Evolutionary conservation across 2,888 invertebrate species (phyloP).

Genomic region (Tipula confusa): DNA sequence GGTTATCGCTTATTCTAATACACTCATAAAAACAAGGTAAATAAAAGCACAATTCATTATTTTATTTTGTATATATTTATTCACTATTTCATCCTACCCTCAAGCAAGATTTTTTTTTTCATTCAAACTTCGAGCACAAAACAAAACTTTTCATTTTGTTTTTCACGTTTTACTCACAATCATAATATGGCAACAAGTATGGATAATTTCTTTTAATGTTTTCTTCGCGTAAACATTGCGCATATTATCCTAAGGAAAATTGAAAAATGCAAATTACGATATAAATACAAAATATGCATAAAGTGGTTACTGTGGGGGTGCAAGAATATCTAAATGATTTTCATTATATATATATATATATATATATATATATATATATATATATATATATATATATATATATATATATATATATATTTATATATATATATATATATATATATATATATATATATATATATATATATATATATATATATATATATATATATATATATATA

Average conservation of each 20-base stretch:
- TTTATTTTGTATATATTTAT: not conserved
- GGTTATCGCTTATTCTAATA: not conserved
- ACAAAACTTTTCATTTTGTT: not conserved
- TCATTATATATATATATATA: not conserved
- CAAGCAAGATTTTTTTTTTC: no score
- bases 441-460: not conserved
- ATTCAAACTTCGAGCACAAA: not conserved
- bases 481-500: not conserved
- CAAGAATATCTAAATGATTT: not conserved
- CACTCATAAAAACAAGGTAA: not conserved
- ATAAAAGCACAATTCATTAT: not conserved
- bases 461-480: not conserved
- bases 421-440: not conserved
- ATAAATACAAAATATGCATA: not conserved
- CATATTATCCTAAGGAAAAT: not conserved
- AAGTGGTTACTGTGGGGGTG: not conserved
- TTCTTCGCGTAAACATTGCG: not conserved
- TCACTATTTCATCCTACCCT: not conserved
- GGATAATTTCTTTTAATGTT: not conserved
- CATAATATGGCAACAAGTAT: not conserved
- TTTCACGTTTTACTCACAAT: not conserved
- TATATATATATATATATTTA: not conserved
- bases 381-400: not conserved
- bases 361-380: not conserved
- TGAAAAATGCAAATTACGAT: not conserved